Base-by-base conservation (phyloP, 2,797 vertebrate species). In the Botia kubotai region DNA sequence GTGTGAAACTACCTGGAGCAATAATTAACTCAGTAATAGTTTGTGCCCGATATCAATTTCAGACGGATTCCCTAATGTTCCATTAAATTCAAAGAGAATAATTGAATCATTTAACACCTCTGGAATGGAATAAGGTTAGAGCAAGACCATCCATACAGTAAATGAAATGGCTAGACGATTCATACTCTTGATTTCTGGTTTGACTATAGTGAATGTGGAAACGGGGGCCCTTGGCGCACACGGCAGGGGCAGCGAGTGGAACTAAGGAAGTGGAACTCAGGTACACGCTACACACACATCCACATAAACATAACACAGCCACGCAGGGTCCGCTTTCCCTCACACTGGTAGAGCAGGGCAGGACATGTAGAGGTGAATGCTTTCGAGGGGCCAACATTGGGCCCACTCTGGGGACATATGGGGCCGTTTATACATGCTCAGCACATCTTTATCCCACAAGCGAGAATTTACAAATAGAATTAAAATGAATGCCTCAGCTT, bases 401-500 rank as follows among this genome's bases (percentile, higher is more conserved):
- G 80, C 55, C 60, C 74, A 81, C 86, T 86, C 79, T 67, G 80
- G 86, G 72, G 83, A 82, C 74, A 77, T 73, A 83, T 63, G 80
- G 84, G 75, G 76, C 81, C 79, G 88, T 90, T 88, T 89, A 88
- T 89, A 90, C 88, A 80, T 77, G 84, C 82, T 90, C 88, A 91
- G 91, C 91, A 88, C 90, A 91, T 93, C 93, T 93, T 91, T 86
- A 91, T 91, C 89, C 91, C 89, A 90, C 91, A 92, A 91, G 90
- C 89, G 82, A 91, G 91, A 93, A 95, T 94, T 93, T 94, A 95
- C 92, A 95, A 96, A 96, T 93, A 95, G 92, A 93, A 93, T 93
- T 93, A 90, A 95, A 96, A 94, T 88, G 84, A 94, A 93, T 92
- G 92, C 43, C 89, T 92, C 92, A 91, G 91, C 92, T 95, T 95